Conservation (phyloP, 2,888 invertebrate genomes). For the Chymomyza procnemis region DNA sequence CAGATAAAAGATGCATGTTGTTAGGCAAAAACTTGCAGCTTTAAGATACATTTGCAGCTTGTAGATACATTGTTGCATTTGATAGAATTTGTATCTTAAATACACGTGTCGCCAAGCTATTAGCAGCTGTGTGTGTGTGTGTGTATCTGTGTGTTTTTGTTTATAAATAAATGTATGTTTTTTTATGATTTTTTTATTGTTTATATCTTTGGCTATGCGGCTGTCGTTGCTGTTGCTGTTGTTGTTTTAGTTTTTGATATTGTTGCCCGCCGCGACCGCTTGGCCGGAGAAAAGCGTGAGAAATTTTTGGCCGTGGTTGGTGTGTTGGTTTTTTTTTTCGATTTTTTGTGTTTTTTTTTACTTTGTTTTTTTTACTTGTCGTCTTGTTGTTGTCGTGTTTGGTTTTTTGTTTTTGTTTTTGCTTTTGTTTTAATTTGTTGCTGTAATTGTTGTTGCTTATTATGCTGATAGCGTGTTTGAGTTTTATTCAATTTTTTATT, state of each 20-base stretch:
- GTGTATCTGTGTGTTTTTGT: slow-evolving; percentile 15
- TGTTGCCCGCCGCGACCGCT: neutral
- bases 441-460: slow-evolving; percentile 42
- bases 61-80: too few relatives aligned
- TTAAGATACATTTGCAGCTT: neutral
- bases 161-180: slow-evolving; percentile 35
- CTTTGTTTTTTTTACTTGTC: neutral
- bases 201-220: slow-evolving; percentile 21
- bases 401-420: slow-evolving; percentile 35
- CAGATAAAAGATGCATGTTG: neutral
- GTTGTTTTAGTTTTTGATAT: slow-evolving; percentile 4
- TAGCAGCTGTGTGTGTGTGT: neutral
- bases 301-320: slow-evolving; percentile 70
- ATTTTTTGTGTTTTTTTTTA: slow-evolving; percentile 2
- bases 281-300: slow-evolving; percentile 68
- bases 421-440: slow-evolving; percentile 44
- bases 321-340: slow-evolving; percentile 34
- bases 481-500: slow-evolving; percentile 8
- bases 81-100: neutral
- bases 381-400: slow-evolving; percentile 32
- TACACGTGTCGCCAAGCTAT: neutral
- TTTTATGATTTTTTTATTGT: slow-evolving; percentile 20
- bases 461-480: slow-evolving; percentile 66
- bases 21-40: neutral
- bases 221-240: slow-evolving; percentile 3